Evolutionary conservation across 2,888 invertebrate species (phyloP), one percentile per base, ranked within the genome.

Genomic region (Nymphalis urticae): DNA sequence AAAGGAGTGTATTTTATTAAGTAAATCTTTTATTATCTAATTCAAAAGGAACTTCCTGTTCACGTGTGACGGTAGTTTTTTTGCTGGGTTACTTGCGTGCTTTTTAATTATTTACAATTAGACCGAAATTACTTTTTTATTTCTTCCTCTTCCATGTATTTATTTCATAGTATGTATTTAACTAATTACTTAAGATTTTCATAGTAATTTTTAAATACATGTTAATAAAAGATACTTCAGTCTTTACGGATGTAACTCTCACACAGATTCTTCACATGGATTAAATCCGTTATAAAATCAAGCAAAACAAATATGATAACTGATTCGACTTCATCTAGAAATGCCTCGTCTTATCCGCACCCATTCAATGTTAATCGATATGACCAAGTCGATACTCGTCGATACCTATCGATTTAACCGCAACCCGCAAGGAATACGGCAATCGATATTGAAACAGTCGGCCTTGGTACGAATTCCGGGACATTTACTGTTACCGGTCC

Each of bases 391-490:
- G 60, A 66, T 60, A 54, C 62, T 54, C 53, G n/a, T 62, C 48
- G 48, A 42, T 61, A 36, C 47, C 36, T 51, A 51, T 56, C 68
- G 42, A 59, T 42, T 36, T 19, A 36, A 27, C 63, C 68, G 62
- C 68, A 61, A 32, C 60, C 61, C 66, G 61, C 54, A 66, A 62
- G 62, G 62, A 59, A 53, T 53, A 60, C 65, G 48, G 69, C 67
- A 78, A 75, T 78, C 80, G 78, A 80, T 81, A 74, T 75, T 76
- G 74, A 79, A 80, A 83, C 82, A 79, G 78, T 78, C 80, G 85
- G 83, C 85, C 87, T 88, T 87, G 86, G 78, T 82, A 83, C 80
- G 77, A 77, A 86, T 88, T 83, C 86, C 80, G 74, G 82, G 80
- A 84, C 84, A 62, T 68, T 71, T 68, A 65, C 62, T 65, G 59